Conservation (phyloP, 2,113 vertebrate genomes). For the Pyrgilauda ruficollis region DNA sequence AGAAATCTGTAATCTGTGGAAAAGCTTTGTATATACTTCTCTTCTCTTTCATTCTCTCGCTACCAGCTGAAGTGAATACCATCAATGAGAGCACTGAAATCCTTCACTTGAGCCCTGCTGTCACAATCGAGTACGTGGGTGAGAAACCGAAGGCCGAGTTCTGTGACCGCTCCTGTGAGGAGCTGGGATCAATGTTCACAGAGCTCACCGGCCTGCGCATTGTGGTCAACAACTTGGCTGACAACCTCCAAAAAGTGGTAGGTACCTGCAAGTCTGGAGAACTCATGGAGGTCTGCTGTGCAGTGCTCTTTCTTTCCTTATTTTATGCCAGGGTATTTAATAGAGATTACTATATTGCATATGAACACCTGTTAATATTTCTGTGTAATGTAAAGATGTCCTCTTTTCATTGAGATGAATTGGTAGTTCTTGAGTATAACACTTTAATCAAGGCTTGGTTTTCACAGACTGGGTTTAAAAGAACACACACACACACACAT, state of each 20-base stretch:
- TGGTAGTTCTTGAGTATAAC: neutral
- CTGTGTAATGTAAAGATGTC: neutral
- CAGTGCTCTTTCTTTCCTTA: neutral
- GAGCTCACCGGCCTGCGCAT: constrained; percentile 90
- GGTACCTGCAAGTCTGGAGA: constrained; percentile 23
- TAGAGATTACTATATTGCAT: neutral
- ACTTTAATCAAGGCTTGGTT: neutral
- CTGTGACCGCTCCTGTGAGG: constrained; percentile 93
- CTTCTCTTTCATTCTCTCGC: neutral
- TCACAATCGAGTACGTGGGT: constrained; percentile 79
- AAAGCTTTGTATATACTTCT: neutral
- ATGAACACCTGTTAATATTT: neutral
- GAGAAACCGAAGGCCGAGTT: constrained; percentile 77
- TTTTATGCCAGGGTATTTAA: neutral
- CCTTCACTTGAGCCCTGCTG: constrained; percentile 80
- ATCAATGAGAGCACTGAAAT: constrained; percentile 86
- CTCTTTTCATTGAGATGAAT: neutral
- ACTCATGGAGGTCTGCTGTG: neutral
- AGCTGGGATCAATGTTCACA: constrained; percentile 87
- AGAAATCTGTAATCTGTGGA: neutral
- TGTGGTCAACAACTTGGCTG: constrained; percentile 88
- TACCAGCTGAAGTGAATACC: constrained; percentile 81
- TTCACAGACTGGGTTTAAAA: neutral
- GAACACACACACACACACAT: neutral
- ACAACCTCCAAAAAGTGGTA: constrained; percentile 92